phyloP scores from a whole-genome alignment of 2,888 invertebrate genomes.

The Euplagia quadripunctaria region DNA sequence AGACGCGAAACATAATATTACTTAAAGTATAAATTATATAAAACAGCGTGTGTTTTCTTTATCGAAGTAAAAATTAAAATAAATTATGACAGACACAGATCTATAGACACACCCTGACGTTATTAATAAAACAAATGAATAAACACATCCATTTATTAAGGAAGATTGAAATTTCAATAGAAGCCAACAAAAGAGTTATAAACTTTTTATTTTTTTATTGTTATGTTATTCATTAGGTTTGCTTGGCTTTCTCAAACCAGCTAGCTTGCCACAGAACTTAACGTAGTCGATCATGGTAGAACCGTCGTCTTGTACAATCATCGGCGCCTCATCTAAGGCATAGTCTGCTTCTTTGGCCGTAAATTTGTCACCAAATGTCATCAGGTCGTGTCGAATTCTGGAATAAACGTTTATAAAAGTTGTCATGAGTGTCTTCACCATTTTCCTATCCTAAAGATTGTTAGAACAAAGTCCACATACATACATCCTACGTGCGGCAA shows the following conservation, averaged over 20 bases:
- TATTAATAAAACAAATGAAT: background rate
- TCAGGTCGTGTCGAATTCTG: constrained; percentile 89
- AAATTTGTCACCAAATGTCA: constrained; percentile 89
- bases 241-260: constrained; percentile 86
- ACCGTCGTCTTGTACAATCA: constrained; percentile 83
- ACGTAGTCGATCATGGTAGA: constrained; percentile 88
- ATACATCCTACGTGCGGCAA: background rate
- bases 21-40: constrained; percentile 37
- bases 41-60: constrained; percentile 35
- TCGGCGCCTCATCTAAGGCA: constrained; percentile 89
- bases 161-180: background rate
- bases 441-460: background rate
- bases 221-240: constrained; percentile 50
- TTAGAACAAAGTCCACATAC: background rate
- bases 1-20: constrained; percentile 24
- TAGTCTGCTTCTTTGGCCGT: constrained; percentile 88
- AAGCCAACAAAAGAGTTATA: background rate
- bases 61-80: constrained; percentile 27
- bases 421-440: background rate
- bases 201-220: background rate
- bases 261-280: constrained; percentile 88
- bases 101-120: too few relatives aligned
- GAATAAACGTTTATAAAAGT: constrained; percentile 26
- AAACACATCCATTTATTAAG: background rate
- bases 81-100: too few relatives aligned